Conservation (phyloP, 2,113 vertebrate genomes). For the Ochotona curzoniae region DNA sequence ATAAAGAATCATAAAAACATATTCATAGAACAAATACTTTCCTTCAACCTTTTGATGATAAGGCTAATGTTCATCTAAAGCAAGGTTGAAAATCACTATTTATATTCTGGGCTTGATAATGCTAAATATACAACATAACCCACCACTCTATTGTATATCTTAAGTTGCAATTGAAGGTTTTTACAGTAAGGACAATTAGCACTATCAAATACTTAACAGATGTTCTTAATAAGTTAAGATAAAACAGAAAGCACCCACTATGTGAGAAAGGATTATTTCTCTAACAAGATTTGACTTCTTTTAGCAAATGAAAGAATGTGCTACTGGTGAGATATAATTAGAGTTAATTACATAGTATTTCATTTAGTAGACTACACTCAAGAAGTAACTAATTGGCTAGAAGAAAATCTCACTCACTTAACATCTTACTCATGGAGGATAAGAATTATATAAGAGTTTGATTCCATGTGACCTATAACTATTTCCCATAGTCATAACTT, state of each 20-base stretch:
- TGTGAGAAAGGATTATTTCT: not conserved
- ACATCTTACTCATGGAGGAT: not conserved
- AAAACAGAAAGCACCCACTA: not conserved
- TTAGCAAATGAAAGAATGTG: not conserved
- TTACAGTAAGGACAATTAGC: not conserved
- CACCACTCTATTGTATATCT: not conserved
- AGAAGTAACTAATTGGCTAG: not conserved
- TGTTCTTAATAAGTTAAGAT: not conserved
- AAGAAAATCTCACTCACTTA: not conserved
- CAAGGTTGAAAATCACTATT: not conserved
- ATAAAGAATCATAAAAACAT: not conserved
- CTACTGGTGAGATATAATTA: not conserved
- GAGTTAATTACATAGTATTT: not conserved
- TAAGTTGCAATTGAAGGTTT: not conserved
- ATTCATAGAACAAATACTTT: constrained; percentile 8
- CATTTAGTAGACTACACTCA: not conserved
- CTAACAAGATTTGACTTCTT: not conserved
- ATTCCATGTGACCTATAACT: not conserved
- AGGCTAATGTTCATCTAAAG: not conserved
- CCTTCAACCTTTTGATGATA: not conserved
- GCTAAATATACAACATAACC: not conserved
- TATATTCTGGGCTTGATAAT: not conserved
- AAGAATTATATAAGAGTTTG: not conserved
- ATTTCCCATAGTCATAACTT: not conserved
- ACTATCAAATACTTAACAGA: not conserved